Evolutionary conservation across 2,888 invertebrate genomes (phyloP).

Genomic region (Acleris sparsana): DNA sequence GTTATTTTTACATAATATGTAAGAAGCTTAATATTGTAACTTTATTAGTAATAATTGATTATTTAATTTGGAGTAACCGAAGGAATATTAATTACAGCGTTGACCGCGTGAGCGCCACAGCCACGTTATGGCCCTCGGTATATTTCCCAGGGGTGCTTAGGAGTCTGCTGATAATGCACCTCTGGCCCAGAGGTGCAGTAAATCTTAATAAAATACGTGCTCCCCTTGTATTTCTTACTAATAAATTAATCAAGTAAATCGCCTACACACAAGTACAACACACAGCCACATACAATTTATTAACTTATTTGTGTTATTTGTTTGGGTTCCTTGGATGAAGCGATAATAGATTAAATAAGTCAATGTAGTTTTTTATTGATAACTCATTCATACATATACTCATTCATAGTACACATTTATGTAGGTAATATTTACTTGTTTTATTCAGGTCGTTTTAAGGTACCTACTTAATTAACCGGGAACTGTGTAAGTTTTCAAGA

Average conservation of each 20-base stretch:
- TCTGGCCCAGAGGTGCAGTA: constrained; percentile 64
- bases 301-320: no score
- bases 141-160: constrained; percentile 66
- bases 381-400: no score
- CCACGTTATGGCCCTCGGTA: constrained; percentile 55
- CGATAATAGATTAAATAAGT: background rate
- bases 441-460: no score
- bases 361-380: no score
- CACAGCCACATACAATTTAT: constrained; percentile 24
- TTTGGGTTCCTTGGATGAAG: background rate
- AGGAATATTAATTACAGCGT: constrained; percentile 42
- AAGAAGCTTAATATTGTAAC: background rate
- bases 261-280: constrained; percentile 25
- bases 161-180: constrained; percentile 64
- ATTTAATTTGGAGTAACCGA: background rate
- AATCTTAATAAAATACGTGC: constrained; percentile 69
- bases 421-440: no score
- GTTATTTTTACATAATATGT: no score
- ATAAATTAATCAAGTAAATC: constrained; percentile 43
- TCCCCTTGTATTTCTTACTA: constrained; percentile 34
- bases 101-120: constrained; percentile 54
- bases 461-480: no score
- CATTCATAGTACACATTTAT: no score
- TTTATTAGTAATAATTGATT: background rate
- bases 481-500: no score